Base-by-base conservation (phyloP, 2,888 invertebrate species). In the Furcula furcula region DNA sequence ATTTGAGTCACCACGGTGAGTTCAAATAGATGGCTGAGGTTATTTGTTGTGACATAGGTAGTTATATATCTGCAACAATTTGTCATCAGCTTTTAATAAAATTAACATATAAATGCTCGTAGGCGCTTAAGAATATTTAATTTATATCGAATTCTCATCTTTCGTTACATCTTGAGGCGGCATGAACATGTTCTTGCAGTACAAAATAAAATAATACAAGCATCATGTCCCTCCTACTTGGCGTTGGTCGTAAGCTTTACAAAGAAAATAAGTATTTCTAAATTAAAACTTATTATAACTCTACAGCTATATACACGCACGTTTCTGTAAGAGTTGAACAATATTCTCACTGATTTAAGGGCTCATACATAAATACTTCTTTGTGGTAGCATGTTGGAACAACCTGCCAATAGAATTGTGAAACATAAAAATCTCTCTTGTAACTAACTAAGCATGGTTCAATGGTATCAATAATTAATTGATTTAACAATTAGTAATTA, bases 1-100 rank as follows among this genome's bases (percentile, higher is more conserved):
- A 69, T 71, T 78, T 76, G 79, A 80, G 80, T 85, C 85, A 83
- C 70, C 82, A 84, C 86, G 87, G 88, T 89, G 66, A 84, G 88
- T 81, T 76, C 53, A 66, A 84, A 78, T 76, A 72, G 66, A 75
- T 81, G 68, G 69, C 79, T 79, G 67, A 85, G 86, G 86, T 87
- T 87, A 88, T 86, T 85, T 87, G 82, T 87, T 86, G 78, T 88
- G 81, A 81, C 77, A 76, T 77, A 68, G 56, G 65, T 76, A 77
- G 65, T 55, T 77, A 71, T 75, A 18, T 75, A 72, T 65, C 55
- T 68, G 40, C 41, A 55, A 54, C 65, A 73, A 73, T 78, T 78
- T 78, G 70, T 77, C 72, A 74, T 71, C 65, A 65, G 45, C 61
- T 52, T 56, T 62, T 64, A 53, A 50, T 63, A 42, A 51, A 54